Evolutionary conservation across 2,888 invertebrate genomes (phyloP).

Genomic region (Agrypnus murinus): DNA sequence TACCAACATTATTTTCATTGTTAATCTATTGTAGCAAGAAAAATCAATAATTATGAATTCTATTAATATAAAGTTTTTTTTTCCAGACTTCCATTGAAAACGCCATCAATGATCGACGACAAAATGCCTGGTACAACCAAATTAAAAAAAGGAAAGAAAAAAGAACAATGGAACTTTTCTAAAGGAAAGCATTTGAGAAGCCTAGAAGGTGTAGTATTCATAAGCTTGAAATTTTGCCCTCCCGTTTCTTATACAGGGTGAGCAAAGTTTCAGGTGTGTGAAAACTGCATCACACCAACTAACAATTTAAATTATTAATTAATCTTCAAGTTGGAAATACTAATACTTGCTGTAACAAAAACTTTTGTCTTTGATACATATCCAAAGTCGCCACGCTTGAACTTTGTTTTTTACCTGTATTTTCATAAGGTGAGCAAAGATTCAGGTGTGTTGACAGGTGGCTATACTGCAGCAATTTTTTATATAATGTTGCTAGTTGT

Average conservation of each 20-base stretch:
- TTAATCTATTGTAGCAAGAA: no score
- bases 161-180: not conserved
- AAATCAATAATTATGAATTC: no score
- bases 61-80: no score
- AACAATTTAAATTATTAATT: no score
- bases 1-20: no score
- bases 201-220: conserved; percentile 52
- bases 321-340: no score
- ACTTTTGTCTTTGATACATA: no score
- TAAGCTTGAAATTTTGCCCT: conserved; percentile 88
- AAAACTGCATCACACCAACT: conserved; percentile 53
- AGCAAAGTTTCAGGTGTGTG: conserved; percentile 93
- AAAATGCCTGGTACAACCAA: not conserved
- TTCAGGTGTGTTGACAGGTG: conserved; percentile 86
- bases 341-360: no score
- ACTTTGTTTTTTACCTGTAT: conserved; percentile 86
- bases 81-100: no score
- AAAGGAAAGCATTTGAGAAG: not conserved
- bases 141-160: not conserved
- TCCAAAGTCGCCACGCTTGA: conserved; percentile 76
- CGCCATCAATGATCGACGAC: not conserved
- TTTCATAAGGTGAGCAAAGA: conserved; percentile 88
- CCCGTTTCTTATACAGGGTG: conserved; percentile 82
- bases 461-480: no score
- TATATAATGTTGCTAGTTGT: no score